A percentile compares a stretch with the other conserved stretches of the same genome.
Evolutionary conservation across 2,797 vertebrate species (phyloP).

Genomic region (Pyrrhura leucotis): DNA sequence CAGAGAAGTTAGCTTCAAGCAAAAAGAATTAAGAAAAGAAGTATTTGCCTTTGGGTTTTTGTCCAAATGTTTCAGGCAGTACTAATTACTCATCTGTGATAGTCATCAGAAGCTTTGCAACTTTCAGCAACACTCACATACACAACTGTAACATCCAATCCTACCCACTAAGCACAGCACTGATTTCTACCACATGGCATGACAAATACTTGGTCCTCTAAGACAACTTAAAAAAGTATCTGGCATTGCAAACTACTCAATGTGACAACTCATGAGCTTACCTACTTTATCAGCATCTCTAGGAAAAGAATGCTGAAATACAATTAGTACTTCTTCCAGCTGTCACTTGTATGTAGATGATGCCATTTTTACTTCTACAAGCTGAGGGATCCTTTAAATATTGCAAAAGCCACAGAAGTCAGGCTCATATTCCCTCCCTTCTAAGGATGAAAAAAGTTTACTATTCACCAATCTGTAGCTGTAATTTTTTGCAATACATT

Average conservation of each 20-base stretch:
- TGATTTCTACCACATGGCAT: not conserved
- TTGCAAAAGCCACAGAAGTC: not conserved
- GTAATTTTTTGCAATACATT: not conserved
- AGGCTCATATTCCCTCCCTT: not conserved
- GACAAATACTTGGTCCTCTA: not conserved
- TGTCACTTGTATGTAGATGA: not conserved
- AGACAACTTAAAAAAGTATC: not conserved
- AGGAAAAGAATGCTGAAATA: not conserved
- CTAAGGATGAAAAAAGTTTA: not conserved
- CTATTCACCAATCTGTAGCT: not conserved
- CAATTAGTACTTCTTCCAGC: not conserved
- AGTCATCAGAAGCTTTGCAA: not conserved
- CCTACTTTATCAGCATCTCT: not conserved
- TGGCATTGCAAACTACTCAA: not conserved
- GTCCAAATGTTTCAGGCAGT: not conserved
- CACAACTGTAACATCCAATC: not conserved
- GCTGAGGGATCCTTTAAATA: not conserved
- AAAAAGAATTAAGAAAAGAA: not conserved
- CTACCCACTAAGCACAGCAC: not conserved
- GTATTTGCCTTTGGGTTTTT: not conserved
- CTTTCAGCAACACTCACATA: not conserved
- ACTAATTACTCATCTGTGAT: not conserved
- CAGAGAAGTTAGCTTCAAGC: not conserved
- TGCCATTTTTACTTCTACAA: not conserved
- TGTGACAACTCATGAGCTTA: not conserved